Conservation (phyloP, 2,888 invertebrate genomes). For the Athetis lepigone region DNA sequence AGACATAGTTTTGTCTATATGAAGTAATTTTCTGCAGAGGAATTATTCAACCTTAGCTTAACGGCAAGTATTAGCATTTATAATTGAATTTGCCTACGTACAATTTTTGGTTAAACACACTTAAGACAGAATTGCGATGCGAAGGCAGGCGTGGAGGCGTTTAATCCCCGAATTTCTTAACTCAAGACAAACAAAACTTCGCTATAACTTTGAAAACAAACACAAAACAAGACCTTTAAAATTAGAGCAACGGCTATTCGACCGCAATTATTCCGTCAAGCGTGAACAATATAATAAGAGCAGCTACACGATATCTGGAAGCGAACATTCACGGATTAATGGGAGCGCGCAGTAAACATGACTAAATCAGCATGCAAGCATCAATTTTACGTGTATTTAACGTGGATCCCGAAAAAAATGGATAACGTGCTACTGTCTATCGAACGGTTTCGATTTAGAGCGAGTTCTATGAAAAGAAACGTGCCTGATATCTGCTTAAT, state of each 20-base stretch:
- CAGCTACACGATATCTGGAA: conserved; percentile 42
- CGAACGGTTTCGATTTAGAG: conserved; percentile 1
- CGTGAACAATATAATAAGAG: conserved; percentile 38
- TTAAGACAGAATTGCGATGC: conserved; percentile 8
- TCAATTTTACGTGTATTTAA: conserved; percentile 32
- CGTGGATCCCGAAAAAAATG: conserved; percentile 37
- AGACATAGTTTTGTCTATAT: conserved; percentile 24
- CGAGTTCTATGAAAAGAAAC: neutral
- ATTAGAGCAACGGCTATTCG: conserved; percentile 26
- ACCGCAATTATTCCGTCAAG: conserved; percentile 35
- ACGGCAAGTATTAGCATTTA: neutral
- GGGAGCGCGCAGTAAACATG: conserved; percentile 41
- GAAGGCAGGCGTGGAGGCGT: neutral
- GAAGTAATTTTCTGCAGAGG: neutral
- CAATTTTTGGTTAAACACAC: neutral
- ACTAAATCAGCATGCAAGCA: conserved; percentile 48
- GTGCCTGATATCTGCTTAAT: neutral
- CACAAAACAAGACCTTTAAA: conserved; percentile 11
- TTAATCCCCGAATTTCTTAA: neutral
- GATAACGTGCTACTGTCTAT: conserved; percentile 32
- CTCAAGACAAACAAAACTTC: conserved; percentile 35
- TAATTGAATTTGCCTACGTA: neutral
- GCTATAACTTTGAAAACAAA: conserved; percentile 29
- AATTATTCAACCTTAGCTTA: neutral
- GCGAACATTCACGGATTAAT: conserved; percentile 33